Evolutionary conservation across 1,140 invertebrate genomes (phyloP), one percentile per base, ranked within the genome.

Genomic region (Drosophila aff.): DNA sequence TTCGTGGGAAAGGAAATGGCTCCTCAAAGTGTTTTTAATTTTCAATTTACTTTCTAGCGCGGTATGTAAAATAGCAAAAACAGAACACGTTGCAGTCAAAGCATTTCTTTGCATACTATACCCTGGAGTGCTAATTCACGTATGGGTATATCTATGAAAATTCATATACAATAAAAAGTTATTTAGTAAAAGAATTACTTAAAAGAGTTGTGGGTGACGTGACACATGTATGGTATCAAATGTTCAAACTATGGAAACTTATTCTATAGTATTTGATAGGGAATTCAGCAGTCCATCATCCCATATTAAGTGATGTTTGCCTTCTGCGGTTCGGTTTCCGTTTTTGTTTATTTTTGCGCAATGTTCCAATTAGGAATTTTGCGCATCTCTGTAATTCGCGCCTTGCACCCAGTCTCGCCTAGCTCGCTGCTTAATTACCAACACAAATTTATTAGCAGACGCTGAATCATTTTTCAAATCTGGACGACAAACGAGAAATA

Each of bases 301-400:
- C 18, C 13, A 10, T n/a, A 23, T 2, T 0, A 4, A 11, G 15
- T 50, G 31, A 23, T 44, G 23, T 64, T 80, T 68, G 44, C 47
- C 38, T 66, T 59, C 63, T 57, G 49, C 31, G 31, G 57, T 73
- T 73, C 31, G n/a, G 71, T 73, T 16, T 57, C 68, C 36, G 68
- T 63, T 71, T 69, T 80, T 77, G 71, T 77, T 89, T 83, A 83
- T 78, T 89, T 89, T 87, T 87, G 83, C 83, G 83, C 80, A 83
- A 76, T 80, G 81, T 59, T 78, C 84, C 58, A 89, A 81, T 87
- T 87, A 83, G 68, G 67, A 81, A 67, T 67, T 72, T 83, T 73
- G 66, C 71, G 49, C 81, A 72, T 74, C 68, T 52, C 31, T 38
- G 71, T 52, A 73, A 61, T 28, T 43, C 38, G 26, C 55, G n/a